phyloP scores from a whole-genome alignment of 1,140 invertebrate species.

The Drosophila sp. region DNA sequence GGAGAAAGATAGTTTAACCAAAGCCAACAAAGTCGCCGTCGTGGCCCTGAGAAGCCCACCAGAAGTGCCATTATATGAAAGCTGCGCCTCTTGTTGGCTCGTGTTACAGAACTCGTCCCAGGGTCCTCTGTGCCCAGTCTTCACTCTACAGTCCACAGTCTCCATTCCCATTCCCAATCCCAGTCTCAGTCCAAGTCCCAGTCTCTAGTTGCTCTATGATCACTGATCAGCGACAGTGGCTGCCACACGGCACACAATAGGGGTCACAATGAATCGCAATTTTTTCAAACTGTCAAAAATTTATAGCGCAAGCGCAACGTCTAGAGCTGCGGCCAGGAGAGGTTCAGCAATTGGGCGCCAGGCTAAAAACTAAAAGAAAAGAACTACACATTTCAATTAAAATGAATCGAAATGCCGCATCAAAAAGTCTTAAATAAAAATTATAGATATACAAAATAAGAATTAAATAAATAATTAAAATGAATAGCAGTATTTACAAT shows the following conservation, averaged over 20 bases:
- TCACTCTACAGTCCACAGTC: neutral
- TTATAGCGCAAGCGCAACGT: conserved; percentile 68
- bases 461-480: neutral
- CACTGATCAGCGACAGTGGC: conserved; percentile 67
- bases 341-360: conserved; percentile 16
- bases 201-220: conserved; percentile 54
- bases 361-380: neutral
- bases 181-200: neutral
- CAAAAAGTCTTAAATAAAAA: too few species aligned
- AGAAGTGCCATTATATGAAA: conserved; percentile 56
- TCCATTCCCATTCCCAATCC: neutral
- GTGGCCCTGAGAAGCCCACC: conserved; percentile 53
- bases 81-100: conserved; percentile 56
- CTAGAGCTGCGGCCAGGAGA: conserved; percentile 40
- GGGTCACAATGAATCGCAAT: conserved; percentile 83
- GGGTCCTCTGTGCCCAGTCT: neutral
- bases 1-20: conserved; percentile 7
- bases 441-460: too few species aligned
- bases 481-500: too few species aligned
- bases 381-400: too few species aligned
- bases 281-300: conserved; percentile 84
- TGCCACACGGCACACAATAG: conserved; percentile 70
- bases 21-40: conserved; percentile 31
- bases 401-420: too few species aligned
- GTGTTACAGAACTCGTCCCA: conserved; percentile 64